These are phyloP conservation scores for Leucania comma DNA, from an alignment of 2,888 invertebrate species.

Conservation along the genomic window DNA sequence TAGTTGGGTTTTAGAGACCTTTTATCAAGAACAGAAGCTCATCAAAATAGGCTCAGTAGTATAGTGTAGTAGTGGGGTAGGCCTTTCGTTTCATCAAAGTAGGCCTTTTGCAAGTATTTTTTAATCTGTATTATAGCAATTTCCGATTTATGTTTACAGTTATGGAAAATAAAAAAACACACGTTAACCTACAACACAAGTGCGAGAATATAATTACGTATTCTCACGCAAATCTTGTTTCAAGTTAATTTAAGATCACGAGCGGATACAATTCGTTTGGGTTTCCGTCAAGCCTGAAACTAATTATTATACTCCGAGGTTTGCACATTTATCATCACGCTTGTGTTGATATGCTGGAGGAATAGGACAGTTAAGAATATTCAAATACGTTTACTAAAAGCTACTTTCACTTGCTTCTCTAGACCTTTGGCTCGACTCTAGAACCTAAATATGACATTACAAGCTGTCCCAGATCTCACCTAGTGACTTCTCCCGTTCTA, in stretches of 20 bases:
- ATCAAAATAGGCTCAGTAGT: too few relatives aligned
- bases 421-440: too few relatives aligned
- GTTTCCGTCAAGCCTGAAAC: constrained; percentile 24
- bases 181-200: background rate
- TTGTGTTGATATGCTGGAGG: background rate
- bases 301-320: constrained; percentile 23
- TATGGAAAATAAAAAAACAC: background rate
- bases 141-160: background rate
- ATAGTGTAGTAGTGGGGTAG: too few relatives aligned
- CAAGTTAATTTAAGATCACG: constrained; percentile 46
- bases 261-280: constrained; percentile 25
- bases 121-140: background rate
- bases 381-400: too few relatives aligned
- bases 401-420: too few relatives aligned
- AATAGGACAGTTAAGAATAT: background rate
- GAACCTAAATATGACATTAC: background rate
- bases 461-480: too few relatives aligned
- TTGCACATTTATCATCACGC: constrained; percentile 6
- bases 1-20: background rate
- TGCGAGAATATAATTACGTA: constrained; percentile 23
- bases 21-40: background rate
- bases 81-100: background rate
- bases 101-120: background rate
- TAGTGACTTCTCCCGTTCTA: too few relatives aligned
- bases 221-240: constrained; percentile 42